phyloP scores from a whole-genome alignment of 35 echinoderm and acorn worm genomes.

The Apostichopus californicus region DNA sequence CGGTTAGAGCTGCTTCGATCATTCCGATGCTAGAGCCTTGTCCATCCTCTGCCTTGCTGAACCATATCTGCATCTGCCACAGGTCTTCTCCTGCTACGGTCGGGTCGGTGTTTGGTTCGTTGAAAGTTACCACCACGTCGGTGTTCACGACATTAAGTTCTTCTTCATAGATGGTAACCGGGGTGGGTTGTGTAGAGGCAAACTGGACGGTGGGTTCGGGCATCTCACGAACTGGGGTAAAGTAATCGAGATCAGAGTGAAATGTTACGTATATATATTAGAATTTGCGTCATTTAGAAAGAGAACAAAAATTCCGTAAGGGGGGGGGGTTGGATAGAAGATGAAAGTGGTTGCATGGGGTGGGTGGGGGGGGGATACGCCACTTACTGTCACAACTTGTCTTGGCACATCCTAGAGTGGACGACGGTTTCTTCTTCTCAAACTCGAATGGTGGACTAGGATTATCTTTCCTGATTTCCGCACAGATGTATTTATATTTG shows the following conservation, averaged over 20 bases:
- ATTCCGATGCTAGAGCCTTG: not conserved
- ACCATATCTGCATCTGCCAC: constrained; percentile 26
- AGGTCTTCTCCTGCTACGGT: not conserved
- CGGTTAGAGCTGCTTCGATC: not conserved
- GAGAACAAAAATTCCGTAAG: no score
- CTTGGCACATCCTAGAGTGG: constrained; percentile 41
- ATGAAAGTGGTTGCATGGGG: no score
- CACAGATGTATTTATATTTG: constrained; percentile 50
- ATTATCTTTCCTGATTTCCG: constrained; percentile 48
- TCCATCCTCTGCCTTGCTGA: constrained; percentile 26
- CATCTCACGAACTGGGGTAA: not conserved
- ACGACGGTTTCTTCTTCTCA: constrained; percentile 33
- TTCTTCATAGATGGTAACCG: constrained; percentile 40
- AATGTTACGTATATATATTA: no score
- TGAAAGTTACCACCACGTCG: constrained; percentile 3
- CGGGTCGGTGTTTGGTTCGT: constrained; percentile 26
- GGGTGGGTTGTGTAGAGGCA: constrained; percentile 21
- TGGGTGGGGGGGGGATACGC: no score
- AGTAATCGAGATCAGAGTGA: no score
- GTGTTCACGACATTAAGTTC: constrained; percentile 13
- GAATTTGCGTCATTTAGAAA: no score
- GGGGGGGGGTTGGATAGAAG: no score
- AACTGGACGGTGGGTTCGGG: constrained; percentile 31
- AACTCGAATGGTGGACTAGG: constrained; percentile 45
- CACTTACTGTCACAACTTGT: constrained; percentile 40